Evolutionary conservation across 1,140 invertebrate genomes (phyloP).

Genomic region (Drosophila sproati): DNA sequence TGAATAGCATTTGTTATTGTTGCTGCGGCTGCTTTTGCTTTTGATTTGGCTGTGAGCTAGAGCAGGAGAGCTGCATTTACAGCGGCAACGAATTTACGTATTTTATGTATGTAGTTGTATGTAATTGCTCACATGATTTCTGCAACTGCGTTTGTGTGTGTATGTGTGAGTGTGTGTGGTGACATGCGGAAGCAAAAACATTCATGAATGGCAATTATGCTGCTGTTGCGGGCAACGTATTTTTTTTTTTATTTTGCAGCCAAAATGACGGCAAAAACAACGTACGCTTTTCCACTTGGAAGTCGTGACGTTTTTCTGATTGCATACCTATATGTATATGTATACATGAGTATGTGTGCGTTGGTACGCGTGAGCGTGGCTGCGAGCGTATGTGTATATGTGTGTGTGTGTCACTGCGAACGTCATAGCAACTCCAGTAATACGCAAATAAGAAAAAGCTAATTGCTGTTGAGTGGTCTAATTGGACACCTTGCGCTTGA

Average conservation of each 20-base stretch:
- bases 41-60: neutral
- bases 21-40: slow-evolving; percentile 30
- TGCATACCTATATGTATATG: slow-evolving; percentile 39
- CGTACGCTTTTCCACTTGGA: slow-evolving; percentile 78
- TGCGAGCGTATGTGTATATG: slow-evolving; percentile 20
- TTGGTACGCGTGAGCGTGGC: slow-evolving; percentile 40
- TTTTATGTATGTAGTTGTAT: neutral
- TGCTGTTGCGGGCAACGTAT: slow-evolving; percentile 57
- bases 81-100: slow-evolving; percentile 11
- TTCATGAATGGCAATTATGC: slow-evolving; percentile 82
- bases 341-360: slow-evolving; percentile 17
- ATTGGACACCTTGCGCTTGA: slow-evolving; percentile 74
- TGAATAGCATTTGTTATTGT: slow-evolving; percentile 70
- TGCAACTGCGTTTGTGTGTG: slow-evolving; percentile 12
- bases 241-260: slow-evolving; percentile 55
- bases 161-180: slow-evolving; percentile 13
- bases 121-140: slow-evolving; percentile 38
- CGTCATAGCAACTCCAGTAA: slow-evolving; percentile 79
- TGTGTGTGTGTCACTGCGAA: slow-evolving; percentile 47
- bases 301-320: slow-evolving; percentile 76
- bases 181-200: slow-evolving; percentile 74
- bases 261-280: slow-evolving; percentile 60
- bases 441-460: slow-evolving; percentile 75
- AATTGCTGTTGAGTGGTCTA: slow-evolving; percentile 79
- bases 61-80: slow-evolving; percentile 15